A percentile compares a stretch with the other conserved stretches of the same genome.
Evolutionary conservation across 2,888 invertebrate genomes (phyloP).

Genomic region (Drosophila helvetica): DNA sequence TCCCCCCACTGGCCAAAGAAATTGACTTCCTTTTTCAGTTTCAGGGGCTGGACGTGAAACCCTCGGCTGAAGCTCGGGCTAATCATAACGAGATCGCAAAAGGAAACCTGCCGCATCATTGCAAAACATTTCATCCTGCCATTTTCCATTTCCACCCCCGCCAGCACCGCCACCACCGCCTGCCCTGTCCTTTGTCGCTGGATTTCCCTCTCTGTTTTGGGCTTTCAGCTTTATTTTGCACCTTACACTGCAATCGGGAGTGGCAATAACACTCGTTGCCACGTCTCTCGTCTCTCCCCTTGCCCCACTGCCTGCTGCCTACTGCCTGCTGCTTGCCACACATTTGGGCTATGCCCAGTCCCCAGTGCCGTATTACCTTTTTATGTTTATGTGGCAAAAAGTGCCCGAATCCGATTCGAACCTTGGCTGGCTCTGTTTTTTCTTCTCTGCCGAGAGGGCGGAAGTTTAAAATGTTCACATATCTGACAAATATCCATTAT

Average conservation of each 20-base stretch:
- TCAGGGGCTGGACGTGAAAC: conserved; percentile 19
- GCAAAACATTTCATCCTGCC: conserved; percentile 51
- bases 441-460: conserved; percentile 34
- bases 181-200: conserved; percentile 8
- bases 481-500: conserved; percentile 80
- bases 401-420: conserved; percentile 49
- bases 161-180: conserved; percentile 9
- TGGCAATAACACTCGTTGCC: conserved; percentile 28
- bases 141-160: conserved; percentile 40
- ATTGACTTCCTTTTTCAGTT: conserved; percentile 31
- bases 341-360: conserved; percentile 45
- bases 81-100: conserved; percentile 58
- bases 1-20: conserved; percentile 14
- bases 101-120: conserved; percentile 72
- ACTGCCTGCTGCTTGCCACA: conserved; percentile 30
- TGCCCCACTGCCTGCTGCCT: conserved; percentile 16
- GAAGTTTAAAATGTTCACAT: conserved; percentile 77
- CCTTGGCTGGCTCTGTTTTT: conserved; percentile 8
- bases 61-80: no score
- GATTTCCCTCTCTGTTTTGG: conserved; percentile 9
- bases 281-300: conserved; percentile 15
- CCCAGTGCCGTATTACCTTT: conserved; percentile 74
- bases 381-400: conserved; percentile 71
- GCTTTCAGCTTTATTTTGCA: conserved; percentile 57
- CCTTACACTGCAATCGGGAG: conserved; percentile 69